Percentiles rank a stretch among this genome's conserved stretches.
phyloP scores from a whole-genome alignment of 2,797 vertebrate species.

The Gila robusta region DNA sequence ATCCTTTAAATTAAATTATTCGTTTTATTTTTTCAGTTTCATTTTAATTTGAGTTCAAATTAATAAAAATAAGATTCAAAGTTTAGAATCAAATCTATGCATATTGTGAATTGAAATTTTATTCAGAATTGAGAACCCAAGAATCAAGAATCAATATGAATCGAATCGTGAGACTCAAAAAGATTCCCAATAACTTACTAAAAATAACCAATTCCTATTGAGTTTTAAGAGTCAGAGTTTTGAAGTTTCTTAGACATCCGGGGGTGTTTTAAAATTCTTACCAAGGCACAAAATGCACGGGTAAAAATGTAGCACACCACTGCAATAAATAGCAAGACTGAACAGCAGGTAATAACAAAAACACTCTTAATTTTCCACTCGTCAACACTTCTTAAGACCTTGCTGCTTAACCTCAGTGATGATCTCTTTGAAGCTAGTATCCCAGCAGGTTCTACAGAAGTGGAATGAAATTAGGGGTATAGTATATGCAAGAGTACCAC shows the following conservation, averaged over 20 bases:
- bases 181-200: not conserved
- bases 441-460: slow-evolving; percentile 67
- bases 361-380: slow-evolving; percentile 11
- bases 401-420: slow-evolving; percentile 19
- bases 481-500: slow-evolving; percentile 33
- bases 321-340: not conserved
- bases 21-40: not conserved
- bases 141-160: not conserved
- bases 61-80: not conserved
- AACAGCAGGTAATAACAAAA: slow-evolving; percentile 26
- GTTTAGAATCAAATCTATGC: not conserved
- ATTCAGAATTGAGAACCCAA: not conserved
- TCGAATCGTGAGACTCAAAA: not conserved
- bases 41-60: not conserved
- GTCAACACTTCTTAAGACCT: slow-evolving; percentile 20
- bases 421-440: slow-evolving; percentile 67
- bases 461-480: slow-evolving; percentile 73
- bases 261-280: not conserved
- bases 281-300: not conserved
- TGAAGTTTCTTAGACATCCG: not conserved
- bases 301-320: not conserved
- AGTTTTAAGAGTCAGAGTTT: not conserved
- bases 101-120: not conserved
- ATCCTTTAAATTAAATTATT: not conserved
- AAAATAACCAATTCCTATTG: not conserved